Base-by-base conservation (phyloP, 2,888 invertebrate species). In the Syrista parreyssii region DNA sequence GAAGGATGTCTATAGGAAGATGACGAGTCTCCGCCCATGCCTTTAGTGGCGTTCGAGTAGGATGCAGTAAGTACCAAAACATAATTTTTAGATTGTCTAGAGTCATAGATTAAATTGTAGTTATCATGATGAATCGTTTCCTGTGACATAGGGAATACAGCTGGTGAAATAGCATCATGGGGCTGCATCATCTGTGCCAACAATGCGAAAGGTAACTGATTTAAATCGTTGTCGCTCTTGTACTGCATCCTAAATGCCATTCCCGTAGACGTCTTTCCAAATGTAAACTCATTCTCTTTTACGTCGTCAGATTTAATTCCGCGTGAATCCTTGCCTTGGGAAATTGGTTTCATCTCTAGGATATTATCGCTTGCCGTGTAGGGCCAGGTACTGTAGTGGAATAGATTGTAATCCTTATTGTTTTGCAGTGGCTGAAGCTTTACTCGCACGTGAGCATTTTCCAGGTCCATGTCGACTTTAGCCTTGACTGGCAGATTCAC, bases 301-400 rank as follows among this genome's bases (percentile, higher is more conserved):
- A 89, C 85, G 30, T 76, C 36, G 2, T 34, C 40, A 89, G 92
- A 81, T 86, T 91, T 76, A 83, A 86, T 31, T 89, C 91, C 73
- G n/a, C 89, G 76, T 11, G 93, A 92, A 72, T 76, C 81, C 74
- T 92, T 88, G 77, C 93, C 92, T 77, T 92, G 92, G 34, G 93
- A 89, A 34, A 93, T 89, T 9, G 95, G 93, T 73, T 92, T 91
- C 73, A 94, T 88, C 31, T 92, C 90, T 73, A 94, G 92, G 83
- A 94, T 93, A 84, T 94, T 93, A 85, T 93, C 93, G 82, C 91
- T 92, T 1, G 94, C 90, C 23, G 94, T 94, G 90, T 94, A 96
- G 9, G 96, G 96, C 92, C 93, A 92, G 1, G 93, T 92, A 85
- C 94, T 94, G 90, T 92, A 93, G 85, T 95, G 94, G 74, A 93